Evolutionary conservation across 1,140 invertebrate species (phyloP), one percentile per base, ranked within the genome.

Genomic region (Tetragonula clypearis): DNA sequence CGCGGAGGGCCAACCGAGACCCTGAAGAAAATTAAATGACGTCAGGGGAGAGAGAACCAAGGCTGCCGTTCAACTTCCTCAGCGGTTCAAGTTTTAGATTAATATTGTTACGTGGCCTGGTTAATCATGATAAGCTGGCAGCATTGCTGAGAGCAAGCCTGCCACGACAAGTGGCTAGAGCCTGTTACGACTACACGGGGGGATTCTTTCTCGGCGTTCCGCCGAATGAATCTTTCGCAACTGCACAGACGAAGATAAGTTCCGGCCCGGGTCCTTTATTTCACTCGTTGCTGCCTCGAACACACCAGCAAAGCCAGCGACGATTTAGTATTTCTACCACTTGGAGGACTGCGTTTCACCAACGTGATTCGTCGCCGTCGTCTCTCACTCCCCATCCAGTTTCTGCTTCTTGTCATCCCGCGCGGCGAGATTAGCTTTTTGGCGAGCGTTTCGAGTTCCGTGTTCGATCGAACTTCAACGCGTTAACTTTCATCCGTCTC

Each of bases 11-110:
- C 30, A 49, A 49, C 41, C 30, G 60, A 58, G 66, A 71, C 79
- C 83, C 87, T 84, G 3, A 89, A 83, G 84, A 88, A 87, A 89
- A 89, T 89, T 86, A 89, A 90, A 90, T 82, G 88, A 89, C 88
- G 82, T 53, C 65, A 78, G 66, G 14, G 53, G 12, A 49, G 60
- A 62, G 23, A 60, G 12, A 23, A 56, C 30, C 35, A 30, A 30
- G 30, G 41, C 69, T 30, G 56, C 6, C 41, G 41, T 49, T 49
- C 41, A 89, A 88, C 65, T 88, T 89, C 76, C 30, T 30, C 83
- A 85, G 65, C 86, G 53, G 26, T 26, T 30, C 69, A 86, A 90
- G 80, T 90, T 90, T 90, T 84, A 84, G 88, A 90, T 90, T 90
- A 90, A 90, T 90, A 90, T 90, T 88, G 80, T 90, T 87, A 88